Evolutionary conservation across 2,888 invertebrate species (phyloP).

Genomic region (Rosalia funebris): DNA sequence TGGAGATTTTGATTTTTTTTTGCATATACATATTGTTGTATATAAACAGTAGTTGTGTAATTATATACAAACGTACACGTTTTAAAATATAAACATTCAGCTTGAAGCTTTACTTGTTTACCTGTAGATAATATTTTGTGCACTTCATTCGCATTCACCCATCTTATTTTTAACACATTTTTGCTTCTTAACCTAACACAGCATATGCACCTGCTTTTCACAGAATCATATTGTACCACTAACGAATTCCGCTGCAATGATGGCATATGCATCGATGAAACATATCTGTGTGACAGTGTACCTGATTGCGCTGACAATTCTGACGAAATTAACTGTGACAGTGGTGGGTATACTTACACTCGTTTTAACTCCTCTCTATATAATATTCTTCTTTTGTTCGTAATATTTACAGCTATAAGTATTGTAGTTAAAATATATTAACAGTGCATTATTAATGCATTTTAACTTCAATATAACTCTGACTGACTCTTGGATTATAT

Average conservation of each 20-base stretch:
- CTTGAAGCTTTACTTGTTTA: too few relatives aligned
- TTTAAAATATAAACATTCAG: too few relatives aligned
- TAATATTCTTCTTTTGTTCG: conserved; percentile 15
- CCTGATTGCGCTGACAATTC: conserved; percentile 67
- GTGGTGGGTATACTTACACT: conserved; percentile 50
- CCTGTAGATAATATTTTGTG: too few relatives aligned
- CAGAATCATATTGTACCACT: conserved; percentile 64
- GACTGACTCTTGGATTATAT: too few relatives aligned
- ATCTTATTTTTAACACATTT: not conserved
- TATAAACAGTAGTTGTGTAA: too few relatives aligned
- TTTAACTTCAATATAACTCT: too few relatives aligned
- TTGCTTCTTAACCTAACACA: conserved; percentile 17
- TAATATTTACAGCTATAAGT: conserved; percentile 6
- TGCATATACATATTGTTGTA: too few relatives aligned
- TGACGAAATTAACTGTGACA: conserved; percentile 66
- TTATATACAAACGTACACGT: too few relatives aligned
- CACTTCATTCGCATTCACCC: not conserved
- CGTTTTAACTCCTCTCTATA: conserved; percentile 6
- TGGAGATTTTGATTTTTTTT: too few relatives aligned
- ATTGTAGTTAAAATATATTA: too few relatives aligned
- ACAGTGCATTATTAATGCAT: too few relatives aligned
- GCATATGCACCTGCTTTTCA: conserved; percentile 29
- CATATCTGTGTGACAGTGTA: conserved; percentile 66
- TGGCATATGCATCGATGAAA: conserved; percentile 69
- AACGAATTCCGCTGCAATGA: conserved; percentile 72